Percentiles rank a stretch among this genome's conserved stretches.
These are phyloP conservation scores for Geococcyx californianus DNA, from an alignment of 2,113 vertebrate genomes.

Conservation along the genomic window DNA sequence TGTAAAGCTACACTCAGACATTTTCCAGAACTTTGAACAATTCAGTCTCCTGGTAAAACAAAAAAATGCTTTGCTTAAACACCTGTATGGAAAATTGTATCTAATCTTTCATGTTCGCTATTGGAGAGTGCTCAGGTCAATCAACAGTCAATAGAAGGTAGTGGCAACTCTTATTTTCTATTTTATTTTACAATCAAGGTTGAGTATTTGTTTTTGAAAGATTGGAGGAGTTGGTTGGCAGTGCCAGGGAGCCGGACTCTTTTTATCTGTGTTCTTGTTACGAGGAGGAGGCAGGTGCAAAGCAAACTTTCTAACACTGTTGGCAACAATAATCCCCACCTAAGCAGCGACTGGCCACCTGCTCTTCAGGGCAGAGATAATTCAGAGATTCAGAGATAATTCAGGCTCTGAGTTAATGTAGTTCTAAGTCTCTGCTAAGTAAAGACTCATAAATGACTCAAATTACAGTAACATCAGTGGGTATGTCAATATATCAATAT, in stretches of 20 bases:
- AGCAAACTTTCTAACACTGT: constrained; percentile 45
- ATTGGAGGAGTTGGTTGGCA: constrained; percentile 44
- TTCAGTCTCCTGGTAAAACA: background rate
- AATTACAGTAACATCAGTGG: constrained; percentile 18
- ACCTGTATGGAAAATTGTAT: constrained; percentile 75
- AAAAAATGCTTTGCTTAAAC: constrained; percentile 67
- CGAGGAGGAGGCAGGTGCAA: constrained; percentile 73
- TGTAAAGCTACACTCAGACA: constrained; percentile 27
- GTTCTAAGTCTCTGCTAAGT: constrained; percentile 28
- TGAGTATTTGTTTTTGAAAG: constrained; percentile 64
- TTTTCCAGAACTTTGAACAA: constrained; percentile 60
- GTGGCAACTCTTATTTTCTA: constrained; percentile 57
- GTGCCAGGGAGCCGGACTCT: constrained; percentile 42
- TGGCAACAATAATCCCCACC: constrained; percentile 62
- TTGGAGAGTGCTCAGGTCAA: constrained; percentile 60
- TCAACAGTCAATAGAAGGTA: constrained; percentile 39
- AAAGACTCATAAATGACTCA: constrained; percentile 76
- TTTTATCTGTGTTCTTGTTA: constrained; percentile 55
- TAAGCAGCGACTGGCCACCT: constrained; percentile 74
- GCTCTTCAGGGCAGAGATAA: constrained; percentile 55
- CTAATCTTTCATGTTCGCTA: constrained; percentile 63
- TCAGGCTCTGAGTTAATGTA: constrained; percentile 47
- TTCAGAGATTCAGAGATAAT: constrained; percentile 77
- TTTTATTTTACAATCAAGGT: constrained; percentile 52
- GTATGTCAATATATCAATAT: constrained; percentile 59